Evolutionary conservation across 2,113 vertebrate genomes (phyloP).

Genomic region (Pelusios castaneus): DNA sequence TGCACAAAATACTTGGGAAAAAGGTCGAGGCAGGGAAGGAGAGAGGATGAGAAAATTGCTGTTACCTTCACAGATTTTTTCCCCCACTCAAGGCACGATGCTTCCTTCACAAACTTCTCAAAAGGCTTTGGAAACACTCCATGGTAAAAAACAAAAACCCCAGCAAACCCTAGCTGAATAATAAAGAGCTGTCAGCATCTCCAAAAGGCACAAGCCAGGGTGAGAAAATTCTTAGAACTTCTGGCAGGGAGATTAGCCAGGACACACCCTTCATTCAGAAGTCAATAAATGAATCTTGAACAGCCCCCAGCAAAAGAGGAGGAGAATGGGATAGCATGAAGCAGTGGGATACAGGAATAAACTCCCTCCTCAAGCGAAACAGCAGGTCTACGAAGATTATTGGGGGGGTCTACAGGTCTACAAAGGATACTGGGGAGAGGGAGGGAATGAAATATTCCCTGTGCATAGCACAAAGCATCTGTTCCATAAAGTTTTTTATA

Average conservation of each 20-base stretch:
- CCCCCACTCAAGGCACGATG: not conserved
- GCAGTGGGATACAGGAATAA: not conserved
- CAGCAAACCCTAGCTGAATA: not conserved
- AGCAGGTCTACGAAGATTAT: not conserved
- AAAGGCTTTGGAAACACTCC: not conserved
- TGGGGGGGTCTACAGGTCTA: no score
- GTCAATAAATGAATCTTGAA: not conserved
- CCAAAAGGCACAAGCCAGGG: not conserved
- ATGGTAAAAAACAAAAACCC: not conserved
- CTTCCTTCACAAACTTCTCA: not conserved
- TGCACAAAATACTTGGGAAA: not conserved
- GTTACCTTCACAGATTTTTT: not conserved
- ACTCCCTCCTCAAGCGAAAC: not conserved
- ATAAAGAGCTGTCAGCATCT: not conserved
- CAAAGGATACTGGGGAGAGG: not conserved
- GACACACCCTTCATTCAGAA: not conserved
- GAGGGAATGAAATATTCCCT: not conserved
- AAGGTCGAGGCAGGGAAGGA: not conserved
- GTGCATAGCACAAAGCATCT: not conserved
- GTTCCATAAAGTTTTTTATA: not conserved
- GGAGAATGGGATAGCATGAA: not conserved
- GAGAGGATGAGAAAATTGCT: not conserved
- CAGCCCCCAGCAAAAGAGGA: not conserved
- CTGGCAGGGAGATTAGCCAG: fast-evolving
- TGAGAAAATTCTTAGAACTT: not conserved